A percentile compares a stretch with the other conserved stretches of the same genome.
Conservation (phyloP, 2,888 invertebrate genomes). For the Hemistola chrysoprasaria region DNA sequence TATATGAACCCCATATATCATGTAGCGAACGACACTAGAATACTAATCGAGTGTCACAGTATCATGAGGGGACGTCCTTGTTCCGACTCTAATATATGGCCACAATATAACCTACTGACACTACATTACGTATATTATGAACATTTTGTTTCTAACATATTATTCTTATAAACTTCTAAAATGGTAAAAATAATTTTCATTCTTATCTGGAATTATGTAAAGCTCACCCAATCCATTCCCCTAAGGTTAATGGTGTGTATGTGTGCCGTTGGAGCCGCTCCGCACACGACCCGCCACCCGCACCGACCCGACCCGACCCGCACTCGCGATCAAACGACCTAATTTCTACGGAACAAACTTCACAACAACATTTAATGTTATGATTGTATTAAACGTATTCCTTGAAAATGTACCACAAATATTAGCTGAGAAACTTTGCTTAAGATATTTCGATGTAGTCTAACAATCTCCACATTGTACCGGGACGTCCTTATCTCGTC, state of each 20-base stretch:
- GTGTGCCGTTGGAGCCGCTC: constrained; percentile 14
- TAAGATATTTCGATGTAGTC: constrained; percentile 42
- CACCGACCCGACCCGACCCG: too few relatives aligned
- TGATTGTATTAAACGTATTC: constrained; percentile 66
- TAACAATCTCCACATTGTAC: constrained; percentile 15
- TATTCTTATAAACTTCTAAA: too few relatives aligned
- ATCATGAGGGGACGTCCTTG: too few relatives aligned
- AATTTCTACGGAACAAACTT: constrained; percentile 40
- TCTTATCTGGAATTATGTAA: too few relatives aligned
- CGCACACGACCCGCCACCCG: constrained; percentile 14
- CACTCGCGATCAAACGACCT: constrained; percentile 8
- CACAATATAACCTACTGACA: too few relatives aligned
- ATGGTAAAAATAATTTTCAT: too few relatives aligned
- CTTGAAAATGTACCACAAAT: constrained; percentile 62
- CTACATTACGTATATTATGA: too few relatives aligned
- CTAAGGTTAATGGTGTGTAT: too few relatives aligned
- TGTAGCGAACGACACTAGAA: constrained; percentile 23
- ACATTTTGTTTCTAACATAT: too few relatives aligned
- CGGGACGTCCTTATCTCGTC: constrained; percentile 29
- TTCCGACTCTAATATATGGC: too few relatives aligned
- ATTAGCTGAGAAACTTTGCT: constrained; percentile 62
- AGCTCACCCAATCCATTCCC: too few relatives aligned
- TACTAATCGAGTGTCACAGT: too few relatives aligned
- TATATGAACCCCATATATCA: constrained; percentile 33
- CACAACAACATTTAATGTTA: constrained; percentile 60